These are phyloP conservation scores for Stigmatopora argus DNA, from an alignment of 2,113 vertebrate genomes.

Conservation along the genomic window DNA sequence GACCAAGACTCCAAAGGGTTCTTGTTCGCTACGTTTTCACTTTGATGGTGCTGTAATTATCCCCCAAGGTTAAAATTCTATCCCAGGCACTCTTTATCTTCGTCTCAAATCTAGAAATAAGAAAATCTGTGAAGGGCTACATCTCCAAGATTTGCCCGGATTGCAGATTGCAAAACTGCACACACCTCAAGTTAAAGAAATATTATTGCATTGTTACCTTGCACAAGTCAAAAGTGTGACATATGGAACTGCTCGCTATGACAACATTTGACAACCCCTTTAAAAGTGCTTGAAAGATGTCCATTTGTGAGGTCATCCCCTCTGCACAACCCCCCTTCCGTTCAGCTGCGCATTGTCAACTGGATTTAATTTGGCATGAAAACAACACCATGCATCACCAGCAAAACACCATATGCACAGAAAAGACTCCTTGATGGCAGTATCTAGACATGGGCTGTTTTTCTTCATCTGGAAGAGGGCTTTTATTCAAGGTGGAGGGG, in stretches of 20 bases:
- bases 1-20: conserved; percentile 8
- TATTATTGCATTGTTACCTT: not conserved
- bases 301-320: not conserved
- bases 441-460: not conserved
- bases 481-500: not conserved
- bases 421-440: not conserved
- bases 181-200: not conserved
- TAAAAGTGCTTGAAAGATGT: not conserved
- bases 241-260: not conserved
- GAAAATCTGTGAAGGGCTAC: not conserved
- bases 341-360: not conserved
- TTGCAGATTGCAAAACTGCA: not conserved
- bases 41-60: not conserved
- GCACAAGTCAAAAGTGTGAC: not conserved
- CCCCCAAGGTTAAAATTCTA: too few relatives aligned
- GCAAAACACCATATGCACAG: conserved; percentile 1
- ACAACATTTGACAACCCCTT: not conserved
- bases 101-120: not conserved
- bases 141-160: too few relatives aligned
- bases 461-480: not conserved
- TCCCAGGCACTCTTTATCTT: not conserved
- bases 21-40: not conserved
- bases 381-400: conserved; percentile 1
- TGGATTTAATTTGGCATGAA: not conserved
- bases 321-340: not conserved